Base-by-base conservation (phyloP, 1,140 invertebrate genomes). In the Trichonephila clavata region DNA sequence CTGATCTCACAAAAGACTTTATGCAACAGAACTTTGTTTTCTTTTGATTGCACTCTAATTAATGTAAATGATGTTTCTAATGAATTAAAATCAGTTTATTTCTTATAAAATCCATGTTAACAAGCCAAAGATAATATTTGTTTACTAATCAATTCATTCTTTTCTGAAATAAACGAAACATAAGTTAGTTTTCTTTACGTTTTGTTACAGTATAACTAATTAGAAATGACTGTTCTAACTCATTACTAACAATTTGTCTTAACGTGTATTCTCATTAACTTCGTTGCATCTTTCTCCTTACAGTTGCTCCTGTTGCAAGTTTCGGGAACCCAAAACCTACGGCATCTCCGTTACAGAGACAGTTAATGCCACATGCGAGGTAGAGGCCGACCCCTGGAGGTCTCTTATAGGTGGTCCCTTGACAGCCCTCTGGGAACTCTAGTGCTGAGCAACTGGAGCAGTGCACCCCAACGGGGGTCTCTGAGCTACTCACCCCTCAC, bases 361-460 rank as follows among this genome's bases (percentile, higher is more conserved):
- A 94, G 98, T 98, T 0, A 97, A 98, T 95, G 98, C 99, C 94
- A 97, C 97, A 59, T 99, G 98, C 95, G 97, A 98, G 94, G 98
- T 99, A 20, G 98, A 98, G 95, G 98, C 98, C 2, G 98, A 98
- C 96, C 98, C 18, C 96, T 60, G 13, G 92, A 98, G 2, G 96
- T 97, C 94, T 96, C 98, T 95, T 99, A 98, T 95, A 97, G 97
- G 86, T 99, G 98, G 98, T 98, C 97, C 5, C 98, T 99, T 96
- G 99, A 99, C 96, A 98, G 98, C 95, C 98, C 98, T 2, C 98
- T 98, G 0, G 98, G 98, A 95, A 98, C 97, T 94, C 97, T 98
- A 94, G 97, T 98, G 20, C 65, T 86, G 20, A 94, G 77, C 18
- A 88, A 91, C 80, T 94, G 86, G 86, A 92, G 50, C 5, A 89